Evolutionary conservation across 2,797 vertebrate species (phyloP), one percentile per base, ranked within the genome.

Genomic region (Sebastes miniatus): DNA sequence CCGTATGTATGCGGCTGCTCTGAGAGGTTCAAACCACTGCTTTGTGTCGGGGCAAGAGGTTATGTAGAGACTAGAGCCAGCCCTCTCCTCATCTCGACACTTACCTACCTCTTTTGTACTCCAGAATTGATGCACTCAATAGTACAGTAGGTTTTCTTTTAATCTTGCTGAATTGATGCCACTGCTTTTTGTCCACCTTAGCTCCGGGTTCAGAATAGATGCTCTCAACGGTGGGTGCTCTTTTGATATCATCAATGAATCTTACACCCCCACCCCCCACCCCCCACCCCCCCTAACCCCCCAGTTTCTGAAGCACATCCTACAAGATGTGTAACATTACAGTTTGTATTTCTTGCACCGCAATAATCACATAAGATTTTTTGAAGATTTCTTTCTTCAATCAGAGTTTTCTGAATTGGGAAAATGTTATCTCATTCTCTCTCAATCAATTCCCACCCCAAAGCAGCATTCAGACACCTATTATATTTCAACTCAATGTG

Each of bases 131-230:
- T 90, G 92, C 91, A 93, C 91, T 95, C 91, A 91, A 80, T 85
- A 81, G 79, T 92, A 91, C 90, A 89, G 88, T 88, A 87, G 90
- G 78, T 89, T 92, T 93, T 92, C 92, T 93, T 94, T 93, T 94
- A 94, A 93, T 94, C 93, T 91, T 84, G 39, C 81, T 92, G 90
- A 92, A 93, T 93, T 91, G 89, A 92, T 91, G 89, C 90, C 83
- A 85, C 86, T 90, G 92, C 90, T 93, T 92, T 93, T 92, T 93
- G 86, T 93, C 84, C 86, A 78, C 81, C 84, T 91, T 66, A 77
- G 87, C 83, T 65, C 76, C 20, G 68, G 80, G 77, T 91, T 88
- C 88, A 90, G 89, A 93, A 90, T 84, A 87, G 87, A 87, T 73
- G 73, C 89, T 88, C 84, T 93, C 81, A 79, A 83, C 22, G 14